Evolutionary conservation across 64 coral and sea anemone genomes (phyloP).

Genomic region (Anthopleura sola): DNA sequence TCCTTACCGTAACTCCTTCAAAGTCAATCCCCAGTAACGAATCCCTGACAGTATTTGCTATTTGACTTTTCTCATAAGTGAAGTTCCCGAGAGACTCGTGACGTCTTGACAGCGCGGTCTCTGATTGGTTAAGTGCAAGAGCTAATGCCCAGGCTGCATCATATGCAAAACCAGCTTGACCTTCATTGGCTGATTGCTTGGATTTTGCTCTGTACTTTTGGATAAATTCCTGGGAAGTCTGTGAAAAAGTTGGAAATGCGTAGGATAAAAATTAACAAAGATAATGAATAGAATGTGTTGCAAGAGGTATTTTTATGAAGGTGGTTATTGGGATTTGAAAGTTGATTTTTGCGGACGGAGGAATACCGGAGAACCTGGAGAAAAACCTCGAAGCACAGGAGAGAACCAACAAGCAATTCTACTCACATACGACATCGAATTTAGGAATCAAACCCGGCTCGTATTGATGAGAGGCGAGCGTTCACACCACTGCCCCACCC

Average conservation of each 20-base stretch:
- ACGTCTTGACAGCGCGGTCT: background rate
- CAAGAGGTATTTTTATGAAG: too few relatives aligned
- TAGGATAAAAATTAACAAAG: background rate
- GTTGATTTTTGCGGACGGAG: too few relatives aligned
- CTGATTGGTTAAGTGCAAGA: constrained; percentile 47
- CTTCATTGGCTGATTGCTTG: background rate
- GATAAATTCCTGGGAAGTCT: constrained; percentile 25
- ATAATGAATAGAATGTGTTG: background rate
- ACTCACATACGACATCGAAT: too few relatives aligned
- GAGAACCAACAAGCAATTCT: too few relatives aligned
- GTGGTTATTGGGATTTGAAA: too few relatives aligned
- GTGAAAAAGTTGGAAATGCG: background rate
- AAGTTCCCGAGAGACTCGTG: constrained; percentile 26
- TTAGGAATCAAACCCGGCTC: too few relatives aligned
- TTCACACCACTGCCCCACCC: too few relatives aligned
- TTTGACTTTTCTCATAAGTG: constrained; percentile 37
- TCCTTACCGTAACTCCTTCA: constrained; percentile 59
- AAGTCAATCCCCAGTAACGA: constrained; percentile 40
- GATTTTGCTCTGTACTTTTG: background rate
- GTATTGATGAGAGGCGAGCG: too few relatives aligned
- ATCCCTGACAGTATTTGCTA: constrained; percentile 18
- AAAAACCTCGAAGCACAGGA: too few relatives aligned
- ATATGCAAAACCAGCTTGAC: constrained; percentile 69
- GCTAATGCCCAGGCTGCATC: constrained; percentile 74
- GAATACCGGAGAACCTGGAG: too few relatives aligned